Base-by-base conservation (phyloP, 2,888 invertebrate genomes). In the Acleris holmiana region DNA sequence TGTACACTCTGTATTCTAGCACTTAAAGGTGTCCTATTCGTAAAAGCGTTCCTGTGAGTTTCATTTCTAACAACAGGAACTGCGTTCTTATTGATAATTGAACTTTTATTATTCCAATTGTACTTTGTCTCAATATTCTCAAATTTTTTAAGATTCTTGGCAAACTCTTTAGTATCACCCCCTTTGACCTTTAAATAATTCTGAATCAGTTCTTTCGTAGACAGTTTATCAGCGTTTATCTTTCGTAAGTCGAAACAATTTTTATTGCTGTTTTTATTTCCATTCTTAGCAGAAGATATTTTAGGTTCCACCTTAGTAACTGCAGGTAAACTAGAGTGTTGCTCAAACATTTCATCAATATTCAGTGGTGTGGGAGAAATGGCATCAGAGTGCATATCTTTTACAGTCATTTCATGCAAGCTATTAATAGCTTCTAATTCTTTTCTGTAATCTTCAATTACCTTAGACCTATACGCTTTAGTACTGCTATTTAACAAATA, bases 401-500 rank as follows among this genome's bases (percentile, higher is more conserved):
- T 92, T 1, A 93, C 68, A 8, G 93, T 91, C 7, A 93, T 82
- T 66, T 91, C 86, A 64, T 93, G 93, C 41, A 92, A 76, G 71
- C 83, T 90, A 66, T 93, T 91, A 48, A 93, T 93, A 61, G 93
- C 88, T 76, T 90, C 86, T 69, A 93, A 78, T 79, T 93, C 93
- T 71, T 85, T 91, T 76, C 90, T 93, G 68, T 93, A 93, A 77
- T 93, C 93, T 78, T 93, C 92, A 61, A 93, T 93, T 4, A 93
- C 93, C 78, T 91, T 90, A 18, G 93, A 92, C 5, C 93, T 93
- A 63, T 93, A 93, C 0, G 90, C 88, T 82, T 92, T 93, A 25
- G 88, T 89, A 41, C 83, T 84, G 70, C 90, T 93, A 67, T 92
- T 89, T 2, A 82, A 78, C 68, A 93, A 81, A 74, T 93, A 93